A percentile compares a stretch with the other conserved stretches of the same genome.
Conservation (phyloP, 2,888 invertebrate species). For the Miltochrista miniata region DNA sequence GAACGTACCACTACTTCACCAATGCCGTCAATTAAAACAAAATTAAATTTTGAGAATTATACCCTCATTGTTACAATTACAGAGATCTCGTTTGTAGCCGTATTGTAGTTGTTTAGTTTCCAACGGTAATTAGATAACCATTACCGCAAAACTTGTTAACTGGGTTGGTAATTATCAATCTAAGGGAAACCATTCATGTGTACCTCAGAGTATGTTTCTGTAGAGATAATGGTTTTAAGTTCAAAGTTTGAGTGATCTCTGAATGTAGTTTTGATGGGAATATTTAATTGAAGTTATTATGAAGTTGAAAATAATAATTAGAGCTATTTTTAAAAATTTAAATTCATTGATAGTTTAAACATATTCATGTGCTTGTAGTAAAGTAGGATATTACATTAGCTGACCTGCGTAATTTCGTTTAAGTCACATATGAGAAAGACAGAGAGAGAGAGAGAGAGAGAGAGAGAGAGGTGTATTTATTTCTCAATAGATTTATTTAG, state of each 20-base stretch:
- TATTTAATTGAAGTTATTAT: conserved; percentile 28
- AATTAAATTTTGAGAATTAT: conserved; percentile 16
- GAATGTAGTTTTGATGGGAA: neutral
- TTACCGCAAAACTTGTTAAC: conserved; percentile 20
- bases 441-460: too few species aligned
- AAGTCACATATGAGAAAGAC: too few species aligned
- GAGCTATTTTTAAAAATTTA: too few species aligned
- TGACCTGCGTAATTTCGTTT: too few species aligned
- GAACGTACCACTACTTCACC: too few species aligned
- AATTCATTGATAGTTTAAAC: too few species aligned
- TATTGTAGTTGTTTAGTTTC: conserved; percentile 16
- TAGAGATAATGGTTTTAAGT: neutral
- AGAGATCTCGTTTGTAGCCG: conserved; percentile 2
- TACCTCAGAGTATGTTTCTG: neutral
- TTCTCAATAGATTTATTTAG: too few species aligned
- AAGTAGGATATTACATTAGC: too few species aligned
- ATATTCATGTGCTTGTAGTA: too few species aligned
- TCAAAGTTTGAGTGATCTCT: neutral
- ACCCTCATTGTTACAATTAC: conserved; percentile 10
- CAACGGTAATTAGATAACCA: conserved; percentile 27
- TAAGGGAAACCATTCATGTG: neutral
- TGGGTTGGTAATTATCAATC: conserved; percentile 6
- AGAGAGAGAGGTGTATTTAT: too few species aligned
- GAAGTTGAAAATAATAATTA: too few species aligned
- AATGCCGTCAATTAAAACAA: too few species aligned